These are phyloP conservation scores for Hyperopisus bebe DNA, from an alignment of 2,113 vertebrate genomes.

Conservation along the genomic window DNA sequence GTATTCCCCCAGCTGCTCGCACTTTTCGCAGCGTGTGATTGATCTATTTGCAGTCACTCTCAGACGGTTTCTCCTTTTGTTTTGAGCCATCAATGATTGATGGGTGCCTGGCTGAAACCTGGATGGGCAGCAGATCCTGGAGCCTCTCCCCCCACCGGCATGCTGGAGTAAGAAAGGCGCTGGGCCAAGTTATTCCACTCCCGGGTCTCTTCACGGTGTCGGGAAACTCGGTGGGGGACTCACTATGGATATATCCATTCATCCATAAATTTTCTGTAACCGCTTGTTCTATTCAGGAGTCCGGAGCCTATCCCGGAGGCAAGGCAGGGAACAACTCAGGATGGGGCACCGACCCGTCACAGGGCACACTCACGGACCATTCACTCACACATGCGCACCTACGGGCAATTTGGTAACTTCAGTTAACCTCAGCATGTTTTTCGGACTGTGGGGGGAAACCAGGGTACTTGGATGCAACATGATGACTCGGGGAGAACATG, in stretches of 20 bases:
- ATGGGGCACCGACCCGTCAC: neutral
- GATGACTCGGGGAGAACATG: neutral
- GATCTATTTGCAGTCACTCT: constrained; percentile 52
- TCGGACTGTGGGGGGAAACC: neutral
- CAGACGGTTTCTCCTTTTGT: constrained; percentile 49
- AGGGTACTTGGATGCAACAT: neutral
- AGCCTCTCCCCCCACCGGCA: neutral
- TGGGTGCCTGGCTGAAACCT: constrained; percentile 23
- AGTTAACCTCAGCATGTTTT: neutral
- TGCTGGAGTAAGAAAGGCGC: constrained; percentile 30
- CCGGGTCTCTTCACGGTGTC: neutral
- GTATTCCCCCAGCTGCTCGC: constrained; percentile 22
- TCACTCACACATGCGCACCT: neutral
- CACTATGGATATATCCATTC: neutral
- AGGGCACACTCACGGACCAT: neutral
- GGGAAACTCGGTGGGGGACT: neutral
- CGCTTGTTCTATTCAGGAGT: neutral
- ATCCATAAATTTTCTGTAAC: neutral
- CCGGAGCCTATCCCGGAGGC: neutral
- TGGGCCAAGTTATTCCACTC: neutral
- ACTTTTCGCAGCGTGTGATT: constrained; percentile 51
- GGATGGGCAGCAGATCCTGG: neutral
- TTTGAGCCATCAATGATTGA: constrained; percentile 55
- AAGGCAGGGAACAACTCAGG: neutral
- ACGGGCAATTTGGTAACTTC: neutral